Evolutionary conservation across 2,797 vertebrate species (phyloP).

Genomic region (Coranthus polyacanthus): DNA sequence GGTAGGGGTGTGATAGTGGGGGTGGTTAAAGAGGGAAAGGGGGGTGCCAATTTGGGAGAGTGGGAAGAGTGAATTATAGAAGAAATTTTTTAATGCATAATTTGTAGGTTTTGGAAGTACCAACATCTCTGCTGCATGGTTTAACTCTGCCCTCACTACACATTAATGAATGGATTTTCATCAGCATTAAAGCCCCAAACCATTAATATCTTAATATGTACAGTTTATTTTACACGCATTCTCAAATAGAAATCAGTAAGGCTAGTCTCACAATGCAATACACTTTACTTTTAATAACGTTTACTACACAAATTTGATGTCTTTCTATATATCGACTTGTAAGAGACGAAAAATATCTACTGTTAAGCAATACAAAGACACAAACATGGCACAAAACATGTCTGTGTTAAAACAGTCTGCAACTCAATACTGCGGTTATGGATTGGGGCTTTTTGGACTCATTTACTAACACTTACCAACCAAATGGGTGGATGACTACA

Average conservation of each 20-base stretch:
- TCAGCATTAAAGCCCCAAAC: slow-evolving; percentile 29
- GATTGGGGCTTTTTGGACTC: slow-evolving; percentile 24
- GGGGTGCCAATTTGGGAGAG: slow-evolving; percentile 64
- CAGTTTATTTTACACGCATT: too few relatives aligned
- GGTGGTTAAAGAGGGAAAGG: slow-evolving; percentile 20
- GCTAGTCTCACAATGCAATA: too few relatives aligned
- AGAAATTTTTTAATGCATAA: slow-evolving; percentile 12
- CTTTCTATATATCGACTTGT: too few relatives aligned
- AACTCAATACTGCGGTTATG: slow-evolving; percentile 10
- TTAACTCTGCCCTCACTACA: slow-evolving; percentile 45
- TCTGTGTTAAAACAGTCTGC: neutral
- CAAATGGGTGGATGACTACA: slow-evolving; percentile 37
- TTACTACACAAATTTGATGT: too few relatives aligned
- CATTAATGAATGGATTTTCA: slow-evolving; percentile 9
- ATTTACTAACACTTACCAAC: slow-evolving; percentile 27
- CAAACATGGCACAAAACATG: neutral
- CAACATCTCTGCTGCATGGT: slow-evolving; percentile 93
- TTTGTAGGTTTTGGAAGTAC: slow-evolving; percentile 35
- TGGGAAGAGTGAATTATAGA: slow-evolving; percentile 33
- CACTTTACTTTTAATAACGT: too few relatives aligned
- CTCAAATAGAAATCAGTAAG: too few relatives aligned
- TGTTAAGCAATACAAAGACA: slow-evolving; percentile 4
- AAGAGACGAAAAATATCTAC: neutral
- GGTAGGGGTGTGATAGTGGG: slow-evolving; percentile 25
- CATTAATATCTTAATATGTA: slow-evolving; percentile 2